These are phyloP conservation scores for Danio albolineatus DNA, from an alignment of 2,797 vertebrate species.

Conservation along the genomic window DNA sequence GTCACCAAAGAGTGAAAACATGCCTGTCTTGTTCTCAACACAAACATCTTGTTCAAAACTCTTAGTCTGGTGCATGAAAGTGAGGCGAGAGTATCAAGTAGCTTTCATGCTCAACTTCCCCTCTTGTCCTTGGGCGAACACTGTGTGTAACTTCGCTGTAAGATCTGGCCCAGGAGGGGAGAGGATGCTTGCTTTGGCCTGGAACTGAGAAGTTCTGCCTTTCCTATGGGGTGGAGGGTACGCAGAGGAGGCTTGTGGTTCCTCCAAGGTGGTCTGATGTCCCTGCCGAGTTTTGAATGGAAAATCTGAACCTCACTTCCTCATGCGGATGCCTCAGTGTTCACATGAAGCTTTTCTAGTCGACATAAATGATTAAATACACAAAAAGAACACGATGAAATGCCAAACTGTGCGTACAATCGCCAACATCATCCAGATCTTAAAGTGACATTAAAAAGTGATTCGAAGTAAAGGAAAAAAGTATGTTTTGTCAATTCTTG, in stretches of 20 bases:
- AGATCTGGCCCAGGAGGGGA: conserved; percentile 56
- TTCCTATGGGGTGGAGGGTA: conserved; percentile 54
- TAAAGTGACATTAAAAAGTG: neutral
- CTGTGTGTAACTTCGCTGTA: conserved; percentile 45
- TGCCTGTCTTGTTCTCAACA: conserved; percentile 14
- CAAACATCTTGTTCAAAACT: conserved; percentile 22
- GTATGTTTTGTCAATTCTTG: neutral
- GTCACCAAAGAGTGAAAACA: conserved; percentile 37
- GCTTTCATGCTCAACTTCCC: conserved; percentile 37
- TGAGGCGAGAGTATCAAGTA: conserved; percentile 25
- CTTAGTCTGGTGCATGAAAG: conserved; percentile 23
- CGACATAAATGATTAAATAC: neutral
- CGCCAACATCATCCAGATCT: neutral
- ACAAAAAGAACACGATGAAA: neutral
- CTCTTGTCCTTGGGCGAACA: conserved; percentile 58
- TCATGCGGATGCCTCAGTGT: conserved; percentile 20
- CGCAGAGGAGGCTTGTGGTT: conserved; percentile 55
- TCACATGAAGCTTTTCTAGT: neutral
- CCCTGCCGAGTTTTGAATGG: conserved; percentile 54
- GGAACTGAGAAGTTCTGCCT: conserved; percentile 61
- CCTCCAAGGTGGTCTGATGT: conserved; percentile 61
- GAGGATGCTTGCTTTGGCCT: conserved; percentile 63
- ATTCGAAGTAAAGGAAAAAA: neutral
- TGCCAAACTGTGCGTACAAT: neutral
- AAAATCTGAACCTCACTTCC: conserved; percentile 52